Evolutionary conservation across 2,888 invertebrate genomes (phyloP).

Genomic region (Cheilosia vernalis): DNA sequence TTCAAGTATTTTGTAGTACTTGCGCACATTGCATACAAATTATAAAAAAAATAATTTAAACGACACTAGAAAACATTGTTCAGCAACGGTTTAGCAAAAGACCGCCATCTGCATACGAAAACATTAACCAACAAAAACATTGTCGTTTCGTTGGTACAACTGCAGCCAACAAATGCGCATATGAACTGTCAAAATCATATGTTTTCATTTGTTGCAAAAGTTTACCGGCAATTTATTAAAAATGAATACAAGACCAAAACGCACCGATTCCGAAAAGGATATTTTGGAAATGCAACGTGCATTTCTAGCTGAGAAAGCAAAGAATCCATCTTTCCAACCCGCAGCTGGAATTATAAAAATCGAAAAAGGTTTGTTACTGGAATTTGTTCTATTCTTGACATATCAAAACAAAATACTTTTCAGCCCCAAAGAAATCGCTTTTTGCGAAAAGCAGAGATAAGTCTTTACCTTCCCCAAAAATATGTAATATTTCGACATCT

Average conservation of each 20-base stretch:
- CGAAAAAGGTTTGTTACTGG: constrained; percentile 77
- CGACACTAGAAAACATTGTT: too few relatives aligned
- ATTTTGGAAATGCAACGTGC: constrained; percentile 89
- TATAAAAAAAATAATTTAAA: too few relatives aligned
- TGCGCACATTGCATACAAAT: too few relatives aligned
- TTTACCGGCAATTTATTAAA: constrained; percentile 50
- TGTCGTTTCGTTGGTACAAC: constrained; percentile 4
- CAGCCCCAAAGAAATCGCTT: constrained; percentile 80
- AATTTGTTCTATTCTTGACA: background rate
- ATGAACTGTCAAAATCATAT: background rate
- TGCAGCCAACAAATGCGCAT: constrained; percentile 8
- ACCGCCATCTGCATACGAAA: constrained; percentile 1
- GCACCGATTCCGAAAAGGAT: constrained; percentile 89
- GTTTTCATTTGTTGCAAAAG: background rate
- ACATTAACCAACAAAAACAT: background rate
- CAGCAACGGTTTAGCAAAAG: background rate
- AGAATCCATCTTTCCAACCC: constrained; percentile 85
- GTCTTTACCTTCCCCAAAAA: too few relatives aligned
- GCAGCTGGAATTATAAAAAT: constrained; percentile 85
- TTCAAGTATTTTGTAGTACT: too few relatives aligned
- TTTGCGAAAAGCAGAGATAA: constrained; percentile 77
- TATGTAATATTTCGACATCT: too few relatives aligned
- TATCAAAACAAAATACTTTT: background rate
- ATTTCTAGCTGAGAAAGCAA: constrained; percentile 85
- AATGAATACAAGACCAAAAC: constrained; percentile 88